These are phyloP conservation scores for Diplogasteroides magnus DNA, from an alignment of 1,140 invertebrate genomes.

Conservation along the genomic window DNA sequence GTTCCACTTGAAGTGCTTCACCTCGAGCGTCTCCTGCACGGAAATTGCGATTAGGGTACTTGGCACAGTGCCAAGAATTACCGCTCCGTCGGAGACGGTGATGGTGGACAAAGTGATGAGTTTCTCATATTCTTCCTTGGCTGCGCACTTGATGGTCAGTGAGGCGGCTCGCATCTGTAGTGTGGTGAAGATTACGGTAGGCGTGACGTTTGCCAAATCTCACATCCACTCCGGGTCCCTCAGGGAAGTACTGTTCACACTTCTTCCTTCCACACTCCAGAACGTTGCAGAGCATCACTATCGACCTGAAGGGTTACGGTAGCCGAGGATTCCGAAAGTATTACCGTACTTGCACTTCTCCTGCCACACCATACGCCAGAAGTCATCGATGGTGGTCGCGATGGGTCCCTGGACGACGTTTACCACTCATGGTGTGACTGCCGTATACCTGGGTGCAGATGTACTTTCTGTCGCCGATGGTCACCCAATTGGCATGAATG, in stretches of 20 bases:
- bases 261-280: constrained; percentile 38
- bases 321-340: constrained; percentile 17
- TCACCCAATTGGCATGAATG: constrained; percentile 36
- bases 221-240: constrained; percentile 28
- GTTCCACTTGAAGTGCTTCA: constrained; percentile 39
- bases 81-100: constrained; percentile 24
- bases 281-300: constrained; percentile 10
- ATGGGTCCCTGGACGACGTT: constrained; percentile 3
- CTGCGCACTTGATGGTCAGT: constrained; percentile 34
- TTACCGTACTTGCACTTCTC: constrained; percentile 21
- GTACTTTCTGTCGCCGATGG: constrained; percentile 2
- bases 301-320: not conserved
- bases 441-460: constrained; percentile 13
- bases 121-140: constrained; percentile 24
- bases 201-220: not conserved
- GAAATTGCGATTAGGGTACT: not conserved
- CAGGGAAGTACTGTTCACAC: constrained; percentile 38
- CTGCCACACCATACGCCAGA: constrained; percentile 25
- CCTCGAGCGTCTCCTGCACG: constrained; percentile 17
- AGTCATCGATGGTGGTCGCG: constrained; percentile 16
- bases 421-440: not conserved
- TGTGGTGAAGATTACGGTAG: constrained; percentile 26
- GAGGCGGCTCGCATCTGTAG: constrained; percentile 20
- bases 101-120: constrained; percentile 22
- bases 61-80: not conserved